Base-by-base conservation (phyloP, 2,113 vertebrate genomes). In the Lagopus leucura region DNA sequence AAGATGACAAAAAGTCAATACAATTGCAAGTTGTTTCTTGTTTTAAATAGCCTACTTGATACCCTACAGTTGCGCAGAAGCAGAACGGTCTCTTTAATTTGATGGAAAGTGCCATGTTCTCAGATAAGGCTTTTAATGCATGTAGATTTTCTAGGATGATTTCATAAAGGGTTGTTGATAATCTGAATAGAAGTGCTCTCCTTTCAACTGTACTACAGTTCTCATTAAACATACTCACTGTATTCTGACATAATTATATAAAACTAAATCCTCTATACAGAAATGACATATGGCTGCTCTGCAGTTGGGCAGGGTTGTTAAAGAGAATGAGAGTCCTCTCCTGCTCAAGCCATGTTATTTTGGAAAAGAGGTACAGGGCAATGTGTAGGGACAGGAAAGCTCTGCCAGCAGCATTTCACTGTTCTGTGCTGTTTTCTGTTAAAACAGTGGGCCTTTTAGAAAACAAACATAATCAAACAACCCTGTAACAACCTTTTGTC, bases 271-370 rank as follows among this genome's bases (percentile, higher is more conserved):
- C 85, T 74, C 65, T 54, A 7, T 18, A 64, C 38, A 7, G 6
- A 76, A 58, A 73, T 60, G 57, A 47, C 91, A 91, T 94, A 90
- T 0, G 65, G 91, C 75, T 83, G 79, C 93, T 88, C 79, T 86
- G 88, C 79, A 90, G 82, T 86, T 94, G 85, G 52, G 47, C 60
- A 86, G 28, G 5, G 45, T 3, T 86, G 34, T 47, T 83, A 69
- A 57, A 83, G 36, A 77, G 66, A 91, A 19, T 11, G 13, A 72
- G 75, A 88, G 78, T 57, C 43, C 30, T 69, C 14, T 81, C 40
- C 85, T 94, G 82, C 61, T 57, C 54, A 66, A 65, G 52, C 38
- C 20, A 25, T 60, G 47, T 30, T 79, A 42, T 67, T 95, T 24
- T 54, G 61, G 81, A 89, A 50, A 40, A 40, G 30, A 25, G 42